Conservation (phyloP, 2,797 vertebrate species). For the Avahi laniger region DNA sequence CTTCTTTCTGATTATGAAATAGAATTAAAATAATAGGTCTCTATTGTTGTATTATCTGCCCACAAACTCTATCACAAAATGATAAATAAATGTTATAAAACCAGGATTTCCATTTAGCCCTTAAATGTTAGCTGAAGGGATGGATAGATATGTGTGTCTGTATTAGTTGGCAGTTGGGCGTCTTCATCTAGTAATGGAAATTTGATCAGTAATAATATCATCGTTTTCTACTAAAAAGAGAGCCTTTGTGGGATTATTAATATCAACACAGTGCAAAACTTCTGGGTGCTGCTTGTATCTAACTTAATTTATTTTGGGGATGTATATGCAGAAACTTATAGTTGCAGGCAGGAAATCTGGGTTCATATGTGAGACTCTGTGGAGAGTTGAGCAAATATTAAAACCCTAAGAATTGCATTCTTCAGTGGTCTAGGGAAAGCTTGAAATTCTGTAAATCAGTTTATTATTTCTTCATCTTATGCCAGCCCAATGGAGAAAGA, state of each 20-base stretch:
- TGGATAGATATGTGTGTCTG: background rate
- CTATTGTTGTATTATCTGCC: background rate
- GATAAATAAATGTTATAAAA: constrained; percentile 10
- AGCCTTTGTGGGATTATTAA: background rate
- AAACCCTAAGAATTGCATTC: background rate
- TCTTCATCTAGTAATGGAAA: background rate
- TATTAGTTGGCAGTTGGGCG: background rate
- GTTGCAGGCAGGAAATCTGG: background rate
- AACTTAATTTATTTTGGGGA: background rate
- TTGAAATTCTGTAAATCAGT: background rate
- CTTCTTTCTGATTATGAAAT: constrained; percentile 36
- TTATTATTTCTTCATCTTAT: background rate
- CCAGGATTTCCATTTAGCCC: constrained; percentile 3
- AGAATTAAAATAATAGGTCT: background rate
- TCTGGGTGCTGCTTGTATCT: background rate
- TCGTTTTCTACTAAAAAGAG: background rate
- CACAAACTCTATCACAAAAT: constrained; percentile 25
- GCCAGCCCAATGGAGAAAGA: background rate
- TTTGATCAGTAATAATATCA: constrained; percentile 1
- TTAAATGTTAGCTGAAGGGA: background rate
- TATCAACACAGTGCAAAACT: background rate
- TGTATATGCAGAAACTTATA: background rate
- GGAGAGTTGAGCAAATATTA: background rate
- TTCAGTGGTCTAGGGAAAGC: background rate
- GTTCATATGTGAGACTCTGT: background rate